phyloP scores from a whole-genome alignment of 1,140 invertebrate genomes.

The Caerostris darwini region DNA sequence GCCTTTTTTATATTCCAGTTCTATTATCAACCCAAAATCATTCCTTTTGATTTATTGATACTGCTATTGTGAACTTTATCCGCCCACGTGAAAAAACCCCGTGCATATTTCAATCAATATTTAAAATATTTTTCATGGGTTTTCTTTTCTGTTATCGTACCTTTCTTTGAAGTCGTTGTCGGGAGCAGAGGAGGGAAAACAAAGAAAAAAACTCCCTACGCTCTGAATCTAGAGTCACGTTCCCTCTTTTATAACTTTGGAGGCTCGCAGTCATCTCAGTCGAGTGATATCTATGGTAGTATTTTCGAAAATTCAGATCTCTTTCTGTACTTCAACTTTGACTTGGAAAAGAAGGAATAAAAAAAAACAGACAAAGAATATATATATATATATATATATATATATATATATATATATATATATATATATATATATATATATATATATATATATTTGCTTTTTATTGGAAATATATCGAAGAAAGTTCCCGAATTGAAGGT shows the following conservation, averaged over 20 bases:
- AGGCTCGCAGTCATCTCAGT: neutral
- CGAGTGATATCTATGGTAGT: constrained; percentile 5
- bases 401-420: no score
- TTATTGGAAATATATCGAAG: neutral
- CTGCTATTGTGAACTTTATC: no score
- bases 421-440: no score
- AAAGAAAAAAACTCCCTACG: neutral
- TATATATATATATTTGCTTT: neutral
- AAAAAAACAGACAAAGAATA: neutral
- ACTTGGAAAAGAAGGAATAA: neutral
- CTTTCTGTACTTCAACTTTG: constrained; percentile 35
- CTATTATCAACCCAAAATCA: no score
- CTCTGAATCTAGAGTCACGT: constrained; percentile 9
- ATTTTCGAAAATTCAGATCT: constrained; percentile 24
- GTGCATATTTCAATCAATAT: neutral
- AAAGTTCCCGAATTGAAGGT: neutral
- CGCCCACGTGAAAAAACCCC: neutral
- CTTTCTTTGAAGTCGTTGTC: neutral
- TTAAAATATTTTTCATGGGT: neutral
- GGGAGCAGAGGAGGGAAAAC: neutral
- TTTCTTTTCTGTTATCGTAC: neutral
- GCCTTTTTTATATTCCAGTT: no score
- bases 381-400: no score
- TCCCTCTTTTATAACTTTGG: neutral
- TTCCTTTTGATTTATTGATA: no score